Base-by-base conservation (phyloP, 2,113 vertebrate species). In the Prionailurus viverrinus region DNA sequence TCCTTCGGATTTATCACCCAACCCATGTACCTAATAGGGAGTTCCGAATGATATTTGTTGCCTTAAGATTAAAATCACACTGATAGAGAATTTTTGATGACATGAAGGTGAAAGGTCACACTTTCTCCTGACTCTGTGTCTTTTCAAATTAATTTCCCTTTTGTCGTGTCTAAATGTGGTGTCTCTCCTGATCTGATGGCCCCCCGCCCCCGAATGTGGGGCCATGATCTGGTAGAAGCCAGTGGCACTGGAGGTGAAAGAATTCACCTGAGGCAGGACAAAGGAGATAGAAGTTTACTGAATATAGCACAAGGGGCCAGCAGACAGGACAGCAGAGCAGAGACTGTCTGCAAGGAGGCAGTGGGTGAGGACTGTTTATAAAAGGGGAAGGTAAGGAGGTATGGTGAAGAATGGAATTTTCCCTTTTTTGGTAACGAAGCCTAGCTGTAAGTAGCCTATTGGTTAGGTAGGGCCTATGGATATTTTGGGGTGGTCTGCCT, bases 141-240 rank as follows among this genome's bases (percentile, higher is more conserved):
- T 82, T 95, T 71, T 92, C 48, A 78, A 88, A 88, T 93, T 25
- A 73, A 87, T 71, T 68, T 91, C 25, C 12, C 23, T 86, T 76
- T 29, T 45, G 73, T 45, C 13, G 14, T 71, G n/a, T 71, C 69
- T 73, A 23, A 39, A 73, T 39, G 36, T 71, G 68, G n/a, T 74
- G 25, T 45, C 23, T 45, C 23, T 74, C 73, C 39, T 6, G 1
- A 27, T 29, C 6, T 0, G 39, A 74, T 15, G 73, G 23, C 39
- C 25, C 5, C 39, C 74, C 21, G 15, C 5, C 39, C 74, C 21
- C 25, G 45, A 78, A 48, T 4, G 27, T 31, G 27, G 14, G 41
- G 41, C 27, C 41, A 48, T 31, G 14, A 78, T 78, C 15, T 15
- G 14, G 45, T 48, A 27, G 74, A 78, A 48, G 74, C 41, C 41